These are phyloP conservation scores for Lepidotrigona ventralis DNA, from an alignment of 1,140 invertebrate genomes.

Conservation along the genomic window DNA sequence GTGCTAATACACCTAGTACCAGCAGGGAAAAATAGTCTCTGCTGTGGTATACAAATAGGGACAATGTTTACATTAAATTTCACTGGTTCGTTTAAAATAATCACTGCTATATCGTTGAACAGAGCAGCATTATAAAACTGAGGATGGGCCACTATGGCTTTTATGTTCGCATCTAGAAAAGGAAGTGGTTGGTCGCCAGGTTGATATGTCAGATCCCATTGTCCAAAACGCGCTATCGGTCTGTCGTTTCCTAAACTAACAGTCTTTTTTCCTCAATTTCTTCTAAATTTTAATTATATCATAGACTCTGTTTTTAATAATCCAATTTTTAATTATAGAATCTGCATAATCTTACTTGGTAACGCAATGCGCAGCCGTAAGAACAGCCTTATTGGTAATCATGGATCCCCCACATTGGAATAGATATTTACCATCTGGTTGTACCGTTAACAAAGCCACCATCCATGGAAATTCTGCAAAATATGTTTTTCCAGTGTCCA, in stretches of 20 bases:
- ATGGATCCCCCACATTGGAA: constrained; percentile 80
- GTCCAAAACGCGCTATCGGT: constrained; percentile 73
- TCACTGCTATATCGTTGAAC: constrained; percentile 83
- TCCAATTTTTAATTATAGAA: neutral
- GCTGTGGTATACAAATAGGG: constrained; percentile 82
- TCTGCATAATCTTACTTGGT: constrained; percentile 60
- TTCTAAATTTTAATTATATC: neutral
- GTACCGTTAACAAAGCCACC: constrained; percentile 74
- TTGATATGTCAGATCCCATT: constrained; percentile 79
- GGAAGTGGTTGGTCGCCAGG: constrained; percentile 79
- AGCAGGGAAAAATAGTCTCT: constrained; percentile 71
- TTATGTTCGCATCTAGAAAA: constrained; percentile 80
- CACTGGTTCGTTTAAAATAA: constrained; percentile 80
- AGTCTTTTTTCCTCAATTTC: neutral
- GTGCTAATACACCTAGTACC: constrained; percentile 82
- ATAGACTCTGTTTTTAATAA: neutral
- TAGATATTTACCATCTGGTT: constrained; percentile 55
- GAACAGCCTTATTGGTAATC: constrained; percentile 77
- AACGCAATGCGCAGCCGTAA: constrained; percentile 82
- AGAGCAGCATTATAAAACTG: constrained; percentile 78
- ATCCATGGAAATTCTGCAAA: constrained; percentile 84
- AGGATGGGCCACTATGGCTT: constrained; percentile 78
- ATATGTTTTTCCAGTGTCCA: constrained; percentile 69
- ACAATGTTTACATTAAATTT: constrained; percentile 80
- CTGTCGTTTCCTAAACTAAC: constrained; percentile 61